Conservation (phyloP, 1,140 invertebrate species). For the Lerema accius region DNA sequence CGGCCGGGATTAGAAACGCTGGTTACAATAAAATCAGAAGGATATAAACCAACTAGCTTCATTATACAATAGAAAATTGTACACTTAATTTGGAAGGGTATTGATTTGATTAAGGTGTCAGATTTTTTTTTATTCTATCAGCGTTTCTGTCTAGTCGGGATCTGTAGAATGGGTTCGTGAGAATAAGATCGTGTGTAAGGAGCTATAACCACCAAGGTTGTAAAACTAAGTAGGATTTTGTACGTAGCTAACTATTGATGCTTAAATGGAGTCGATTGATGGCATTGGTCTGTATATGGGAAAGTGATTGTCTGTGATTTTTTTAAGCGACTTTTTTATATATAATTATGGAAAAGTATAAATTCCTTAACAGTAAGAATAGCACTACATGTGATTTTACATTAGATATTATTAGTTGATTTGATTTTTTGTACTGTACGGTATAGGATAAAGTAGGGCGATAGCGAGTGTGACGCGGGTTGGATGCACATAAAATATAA, state of each 20-base stretch:
- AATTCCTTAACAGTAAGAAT: slow-evolving; percentile 83
- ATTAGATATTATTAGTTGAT: slow-evolving; percentile 80
- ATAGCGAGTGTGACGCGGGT: slow-evolving; percentile 64
- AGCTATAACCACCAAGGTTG: slow-evolving; percentile 81
- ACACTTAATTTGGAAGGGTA: too few species aligned
- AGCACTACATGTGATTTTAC: slow-evolving; percentile 84
- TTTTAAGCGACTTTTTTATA: slow-evolving; percentile 84
- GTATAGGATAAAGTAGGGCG: slow-evolving; percentile 59
- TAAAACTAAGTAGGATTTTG: slow-evolving; percentile 84
- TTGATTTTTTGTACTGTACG: slow-evolving; percentile 77
- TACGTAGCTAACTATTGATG: slow-evolving; percentile 80
- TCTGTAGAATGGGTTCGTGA: slow-evolving; percentile 36
- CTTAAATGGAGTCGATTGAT: slow-evolving; percentile 76
- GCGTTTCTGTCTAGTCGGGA: slow-evolving; percentile 46
- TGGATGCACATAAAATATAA: slow-evolving; percentile 71
- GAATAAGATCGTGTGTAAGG: slow-evolving; percentile 48
- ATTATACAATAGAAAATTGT: too few species aligned
- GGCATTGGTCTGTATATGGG: slow-evolving; percentile 82
- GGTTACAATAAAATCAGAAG: too few species aligned
- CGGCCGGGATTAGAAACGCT: too few species aligned
- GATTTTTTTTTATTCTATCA: slow-evolving; percentile 31
- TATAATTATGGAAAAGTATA: slow-evolving; percentile 69
- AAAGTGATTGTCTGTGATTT: slow-evolving; percentile 84
- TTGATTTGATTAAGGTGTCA: too few species aligned
- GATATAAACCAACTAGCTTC: too few species aligned